Evolutionary conservation across 2,797 vertebrate genomes (phyloP).

Genomic region (Cirrhinus mrigala): DNA sequence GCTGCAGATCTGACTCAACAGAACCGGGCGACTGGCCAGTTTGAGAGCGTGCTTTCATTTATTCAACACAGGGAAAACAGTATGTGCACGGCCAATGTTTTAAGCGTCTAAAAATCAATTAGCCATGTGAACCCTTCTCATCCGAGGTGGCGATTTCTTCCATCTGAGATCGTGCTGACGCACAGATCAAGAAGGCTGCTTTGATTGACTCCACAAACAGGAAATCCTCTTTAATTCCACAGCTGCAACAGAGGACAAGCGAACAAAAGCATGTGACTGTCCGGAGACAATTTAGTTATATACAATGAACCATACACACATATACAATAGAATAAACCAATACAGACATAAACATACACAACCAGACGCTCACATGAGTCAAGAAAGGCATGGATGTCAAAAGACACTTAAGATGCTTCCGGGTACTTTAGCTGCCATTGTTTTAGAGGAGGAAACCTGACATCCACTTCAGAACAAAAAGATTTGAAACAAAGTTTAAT

Average conservation of each 20-base stretch:
- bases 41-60: neutral
- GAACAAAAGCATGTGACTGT: neutral
- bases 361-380: neutral
- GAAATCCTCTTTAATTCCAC: constrained; percentile 28
- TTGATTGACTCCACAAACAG: constrained; percentile 34
- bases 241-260: constrained; percentile 22
- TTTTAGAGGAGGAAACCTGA: constrained; percentile 28
- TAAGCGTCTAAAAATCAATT: constrained; percentile 31
- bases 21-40: neutral
- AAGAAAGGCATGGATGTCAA: neutral
- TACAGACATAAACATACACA: neutral
- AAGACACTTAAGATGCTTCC: constrained; percentile 24
- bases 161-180: neutral
- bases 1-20: constrained; percentile 12
- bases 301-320: neutral
- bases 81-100: constrained; percentile 9
- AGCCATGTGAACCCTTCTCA: constrained; percentile 10
- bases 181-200: neutral
- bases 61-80: neutral
- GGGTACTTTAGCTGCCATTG: constrained; percentile 32
- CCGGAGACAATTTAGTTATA: neutral
- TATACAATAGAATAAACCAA: constrained; percentile 16
- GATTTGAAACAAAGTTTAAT: constrained; percentile 15
- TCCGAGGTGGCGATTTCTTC: neutral
- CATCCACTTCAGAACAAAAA: constrained; percentile 18